Evolutionary conservation across 2,888 invertebrate genomes (phyloP).

Genomic region (Himalopsyche anomala): DNA sequence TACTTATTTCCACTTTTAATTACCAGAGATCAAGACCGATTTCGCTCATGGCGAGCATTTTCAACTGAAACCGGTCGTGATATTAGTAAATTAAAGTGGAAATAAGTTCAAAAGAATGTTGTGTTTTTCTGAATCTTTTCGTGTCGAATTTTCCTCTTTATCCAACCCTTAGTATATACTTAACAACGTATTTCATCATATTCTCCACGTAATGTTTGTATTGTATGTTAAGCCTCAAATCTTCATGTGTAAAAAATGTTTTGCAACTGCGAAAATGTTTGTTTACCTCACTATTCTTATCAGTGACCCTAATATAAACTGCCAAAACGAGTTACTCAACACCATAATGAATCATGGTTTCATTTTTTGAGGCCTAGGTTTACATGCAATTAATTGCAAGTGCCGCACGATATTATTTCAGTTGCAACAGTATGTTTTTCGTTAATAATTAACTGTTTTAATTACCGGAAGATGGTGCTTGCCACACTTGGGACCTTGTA

Average conservation of each 20-base stretch:
- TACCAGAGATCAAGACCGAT: too few relatives aligned
- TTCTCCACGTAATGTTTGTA: too few relatives aligned
- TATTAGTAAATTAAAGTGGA: too few relatives aligned
- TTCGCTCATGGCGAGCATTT: too few relatives aligned
- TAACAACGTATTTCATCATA: too few relatives aligned
- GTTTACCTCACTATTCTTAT: background rate
- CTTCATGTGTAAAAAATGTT: background rate
- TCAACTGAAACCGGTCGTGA: too few relatives aligned
- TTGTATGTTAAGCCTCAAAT: background rate
- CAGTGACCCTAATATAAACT: constrained; percentile 34
- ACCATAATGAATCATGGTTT: constrained; percentile 34
- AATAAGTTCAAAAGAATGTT: too few relatives aligned
- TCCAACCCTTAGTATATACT: too few relatives aligned
- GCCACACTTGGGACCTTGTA: constrained; percentile 55
- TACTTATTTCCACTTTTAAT: too few relatives aligned
- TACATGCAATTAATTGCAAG: constrained; percentile 47
- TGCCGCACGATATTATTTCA: constrained; percentile 33
- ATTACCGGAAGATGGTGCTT: constrained; percentile 62
- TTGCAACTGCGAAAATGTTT: background rate
- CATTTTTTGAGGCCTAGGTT: constrained; percentile 38
- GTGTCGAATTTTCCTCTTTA: too few relatives aligned
- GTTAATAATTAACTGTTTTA: constrained; percentile 58
- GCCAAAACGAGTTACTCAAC: constrained; percentile 1
- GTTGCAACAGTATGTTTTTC: constrained; percentile 51
- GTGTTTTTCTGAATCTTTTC: too few relatives aligned